Evolutionary conservation across 1,140 invertebrate genomes (phyloP).

Genomic region (Wiebesia pumilae): DNA sequence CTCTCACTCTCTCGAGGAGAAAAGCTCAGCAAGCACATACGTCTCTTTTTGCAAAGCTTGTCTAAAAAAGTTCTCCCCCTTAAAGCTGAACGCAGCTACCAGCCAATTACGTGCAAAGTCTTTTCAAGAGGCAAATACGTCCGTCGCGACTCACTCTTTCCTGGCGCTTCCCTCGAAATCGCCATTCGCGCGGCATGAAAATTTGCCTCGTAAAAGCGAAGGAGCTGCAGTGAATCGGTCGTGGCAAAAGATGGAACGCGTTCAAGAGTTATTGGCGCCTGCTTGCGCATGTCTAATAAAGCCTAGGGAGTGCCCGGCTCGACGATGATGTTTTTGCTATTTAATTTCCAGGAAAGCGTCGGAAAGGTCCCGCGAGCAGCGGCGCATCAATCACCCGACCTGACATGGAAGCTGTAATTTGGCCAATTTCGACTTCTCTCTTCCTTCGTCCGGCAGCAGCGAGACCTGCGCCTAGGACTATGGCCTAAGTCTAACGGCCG

Average conservation of each 20-base stretch:
- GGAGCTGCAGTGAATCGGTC: neutral
- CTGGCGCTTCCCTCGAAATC: neutral
- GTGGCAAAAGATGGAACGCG: neutral
- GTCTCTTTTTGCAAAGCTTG: too few relatives aligned
- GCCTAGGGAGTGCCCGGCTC: constrained; percentile 23
- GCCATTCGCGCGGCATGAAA: neutral
- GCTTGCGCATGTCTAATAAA: constrained; percentile 47
- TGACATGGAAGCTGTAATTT: constrained; percentile 75
- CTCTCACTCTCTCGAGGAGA: neutral
- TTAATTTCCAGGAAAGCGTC: constrained; percentile 73
- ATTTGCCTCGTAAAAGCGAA: constrained; percentile 46
- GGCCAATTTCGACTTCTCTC: constrained; percentile 61
- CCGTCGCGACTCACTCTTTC: neutral
- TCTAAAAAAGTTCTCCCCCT: neutral
- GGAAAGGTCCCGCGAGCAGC: constrained; percentile 52
- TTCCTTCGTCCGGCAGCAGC: neutral
- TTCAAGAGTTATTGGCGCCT: constrained; percentile 49
- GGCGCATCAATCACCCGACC: constrained; percentile 70
- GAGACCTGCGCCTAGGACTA: neutral
- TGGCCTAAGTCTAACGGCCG: neutral
- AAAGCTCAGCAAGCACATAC: neutral
- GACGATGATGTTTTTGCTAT: constrained; percentile 61
- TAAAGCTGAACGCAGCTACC: neutral
- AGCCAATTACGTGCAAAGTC: constrained; percentile 30
- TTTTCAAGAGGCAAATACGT: constrained; percentile 15